These are phyloP conservation scores for Calonectris borealis DNA, from an alignment of 2,113 vertebrate genomes.

Conservation along the genomic window DNA sequence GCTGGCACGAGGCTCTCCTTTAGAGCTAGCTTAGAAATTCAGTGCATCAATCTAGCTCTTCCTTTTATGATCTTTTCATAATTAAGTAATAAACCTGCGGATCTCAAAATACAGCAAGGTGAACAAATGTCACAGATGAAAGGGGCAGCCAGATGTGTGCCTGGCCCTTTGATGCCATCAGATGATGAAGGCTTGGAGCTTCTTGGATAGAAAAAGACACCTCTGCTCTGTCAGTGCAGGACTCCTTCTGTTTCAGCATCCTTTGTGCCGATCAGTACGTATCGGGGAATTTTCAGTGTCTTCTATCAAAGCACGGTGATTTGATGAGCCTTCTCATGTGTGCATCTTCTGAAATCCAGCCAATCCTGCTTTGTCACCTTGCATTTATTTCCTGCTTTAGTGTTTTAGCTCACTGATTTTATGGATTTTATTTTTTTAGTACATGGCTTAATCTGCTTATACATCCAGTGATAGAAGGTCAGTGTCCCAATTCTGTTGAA, in stretches of 20 bases:
- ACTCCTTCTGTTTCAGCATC: not conserved
- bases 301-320: not conserved
- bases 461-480: not conserved
- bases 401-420: not conserved
- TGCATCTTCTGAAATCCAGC: not conserved
- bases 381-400: not conserved
- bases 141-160: not conserved
- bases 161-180: not conserved
- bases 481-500: not conserved
- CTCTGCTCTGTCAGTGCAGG: not conserved
- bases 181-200: not conserved
- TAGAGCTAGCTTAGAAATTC: not conserved
- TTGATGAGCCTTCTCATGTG: not conserved
- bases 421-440: not conserved
- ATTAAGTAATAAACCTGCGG: not conserved
- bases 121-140: not conserved
- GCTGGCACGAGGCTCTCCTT: not conserved
- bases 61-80: not conserved
- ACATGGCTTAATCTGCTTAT: not conserved
- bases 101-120: not conserved
- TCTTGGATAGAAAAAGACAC: not conserved
- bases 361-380: not conserved
- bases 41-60: not conserved
- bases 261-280: rapidly evolving
- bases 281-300: not conserved